Conservation (phyloP, 2,888 invertebrate genomes). For the Amphimallon solstitiale region DNA sequence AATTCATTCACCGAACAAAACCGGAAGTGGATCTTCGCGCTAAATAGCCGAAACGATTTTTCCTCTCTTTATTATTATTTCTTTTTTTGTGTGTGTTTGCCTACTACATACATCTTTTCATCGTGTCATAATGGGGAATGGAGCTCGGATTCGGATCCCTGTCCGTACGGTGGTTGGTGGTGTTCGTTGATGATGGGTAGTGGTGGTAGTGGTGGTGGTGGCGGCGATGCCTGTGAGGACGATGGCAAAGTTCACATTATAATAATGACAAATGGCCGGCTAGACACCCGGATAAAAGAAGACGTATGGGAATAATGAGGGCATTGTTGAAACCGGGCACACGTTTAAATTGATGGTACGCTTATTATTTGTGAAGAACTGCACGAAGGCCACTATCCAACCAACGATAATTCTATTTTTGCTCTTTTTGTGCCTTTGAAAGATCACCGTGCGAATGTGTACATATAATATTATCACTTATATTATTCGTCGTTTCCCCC, state of each 20-base stretch:
- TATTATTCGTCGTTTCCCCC: no score
- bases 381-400: neutral
- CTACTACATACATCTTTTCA: no score
- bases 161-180: neutral
- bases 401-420: no score
- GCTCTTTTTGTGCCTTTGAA: no score
- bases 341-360: constrained; percentile 47
- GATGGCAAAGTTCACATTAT: constrained; percentile 40
- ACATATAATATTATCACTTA: no score
- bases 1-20: no score
- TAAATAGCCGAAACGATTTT: no score
- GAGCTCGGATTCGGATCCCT: neutral
- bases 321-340: constrained; percentile 45
- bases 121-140: neutral
- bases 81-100: neutral
- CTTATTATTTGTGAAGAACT: constrained; percentile 40
- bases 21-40: no score
- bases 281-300: constrained; percentile 50
- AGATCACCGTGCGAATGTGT: no score
- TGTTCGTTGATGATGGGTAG: no score
- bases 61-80: neutral
- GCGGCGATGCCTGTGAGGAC: neutral
- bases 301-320: constrained; percentile 52
- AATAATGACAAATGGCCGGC: constrained; percentile 53
- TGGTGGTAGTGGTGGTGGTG: neutral